Conservation (phyloP, 2,797 vertebrate species). For the Myotis pilosus region DNA sequence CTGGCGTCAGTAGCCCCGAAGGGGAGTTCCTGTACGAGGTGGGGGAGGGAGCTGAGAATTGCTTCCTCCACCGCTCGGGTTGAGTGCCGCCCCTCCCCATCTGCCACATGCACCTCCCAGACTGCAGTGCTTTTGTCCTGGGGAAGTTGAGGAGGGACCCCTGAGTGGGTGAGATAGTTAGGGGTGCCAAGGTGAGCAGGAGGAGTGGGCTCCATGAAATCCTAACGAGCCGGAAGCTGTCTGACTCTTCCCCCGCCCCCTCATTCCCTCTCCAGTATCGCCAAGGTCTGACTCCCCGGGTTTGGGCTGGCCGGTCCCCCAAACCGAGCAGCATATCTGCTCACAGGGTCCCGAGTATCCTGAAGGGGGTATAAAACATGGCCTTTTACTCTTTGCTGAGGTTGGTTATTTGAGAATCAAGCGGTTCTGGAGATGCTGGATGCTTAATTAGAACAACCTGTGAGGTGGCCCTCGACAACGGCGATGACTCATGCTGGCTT, state of each 20-base stretch:
- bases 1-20: not conserved
- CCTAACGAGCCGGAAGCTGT: not conserved
- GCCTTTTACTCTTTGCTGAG: not conserved
- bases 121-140: slow-evolving; percentile 18
- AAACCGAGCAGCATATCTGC: not conserved
- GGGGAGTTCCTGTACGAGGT: slow-evolving; percentile 17
- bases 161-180: not conserved
- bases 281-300: not conserved
- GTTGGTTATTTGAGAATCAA: slow-evolving; percentile 47
- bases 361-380: not conserved
- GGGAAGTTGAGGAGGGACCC: slow-evolving; percentile 37
- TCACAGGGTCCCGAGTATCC: not conserved
- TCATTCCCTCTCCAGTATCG: not conserved
- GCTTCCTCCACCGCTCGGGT: not conserved
- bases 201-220: not conserved
- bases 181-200: not conserved
- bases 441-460: not conserved
- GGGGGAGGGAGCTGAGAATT: not conserved
- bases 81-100: not conserved
- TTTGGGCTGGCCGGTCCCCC: not conserved
- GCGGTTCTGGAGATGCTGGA: slow-evolving; percentile 4
- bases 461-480: not conserved
- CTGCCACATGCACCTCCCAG: not conserved
- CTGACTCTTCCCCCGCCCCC: not conserved
- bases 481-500: slow-evolving; percentile 2